Base-by-base conservation (phyloP, 2,888 invertebrate species). In the Odontomyia ornata region DNA sequence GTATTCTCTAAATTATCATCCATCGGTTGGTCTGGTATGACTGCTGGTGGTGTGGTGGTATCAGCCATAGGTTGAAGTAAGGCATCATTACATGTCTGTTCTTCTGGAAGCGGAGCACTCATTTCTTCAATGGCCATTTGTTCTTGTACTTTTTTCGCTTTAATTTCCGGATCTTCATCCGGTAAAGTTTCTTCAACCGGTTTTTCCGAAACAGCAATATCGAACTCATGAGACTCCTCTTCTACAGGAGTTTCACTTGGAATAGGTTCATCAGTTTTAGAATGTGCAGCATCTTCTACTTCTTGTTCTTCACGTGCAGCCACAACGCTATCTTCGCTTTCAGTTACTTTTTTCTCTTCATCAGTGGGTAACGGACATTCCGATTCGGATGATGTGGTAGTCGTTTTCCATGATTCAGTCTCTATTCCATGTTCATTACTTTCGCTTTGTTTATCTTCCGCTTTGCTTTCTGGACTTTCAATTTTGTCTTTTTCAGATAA, bases 241-340 rank as follows among this genome's bases (percentile, higher is more conserved):
- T 57, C 60, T 47, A 5, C 9, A 18, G 76, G 62, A 25, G 79
- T 62, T 18, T 46, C 72, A 60, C 78, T 72, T 75, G 79, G 75
- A 15, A 43, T 69, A 75, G 15, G 52, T 0, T 75, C 15, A 18
- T 18, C 64, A 67, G 13, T 60, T 28, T 15, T 25, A 21, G 43
- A 13, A 46, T 46, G 23, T 18, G 46, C 23, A 30, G 28, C 28
- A 72, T 57, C 69, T 60, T 76, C 46, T 62, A 46, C 43, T n/a
- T 25, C 60, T 5, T 13, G 25, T 11, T 11, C 9, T 56, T 25
- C 21, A 60, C 18, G 4, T 15, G 18, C 7, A 52, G 3, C 13
- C 18, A 9, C 18, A 80, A 80, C 77, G 75, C 79, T 81, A 64
- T 82, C 82, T 77, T 81, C 79, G 78, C 83, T 83, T 72, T 80